Conservation (phyloP, 2,113 vertebrate species). For the Gallinago media region DNA sequence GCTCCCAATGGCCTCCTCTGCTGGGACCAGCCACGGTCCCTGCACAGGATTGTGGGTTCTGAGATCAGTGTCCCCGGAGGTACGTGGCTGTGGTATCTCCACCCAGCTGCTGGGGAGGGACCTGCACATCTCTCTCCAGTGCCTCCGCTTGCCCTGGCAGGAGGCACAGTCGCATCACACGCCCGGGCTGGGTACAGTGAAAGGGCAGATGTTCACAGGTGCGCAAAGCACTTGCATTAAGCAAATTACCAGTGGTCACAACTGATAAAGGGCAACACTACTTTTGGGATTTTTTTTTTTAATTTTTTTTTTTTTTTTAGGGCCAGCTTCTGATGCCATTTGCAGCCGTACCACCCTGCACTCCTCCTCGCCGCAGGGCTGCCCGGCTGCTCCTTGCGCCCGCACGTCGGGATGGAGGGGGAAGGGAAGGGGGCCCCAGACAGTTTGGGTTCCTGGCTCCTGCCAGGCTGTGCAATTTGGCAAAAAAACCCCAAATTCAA, state of each 20-base stretch:
- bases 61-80: neutral
- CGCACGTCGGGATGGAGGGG: rapidly evolving
- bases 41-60: rapidly evolving
- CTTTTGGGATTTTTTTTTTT: no score
- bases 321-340: neutral
- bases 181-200: neutral
- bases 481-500: neutral
- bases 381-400: neutral
- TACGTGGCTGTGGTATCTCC: rapidly evolving
- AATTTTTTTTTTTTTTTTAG: neutral
- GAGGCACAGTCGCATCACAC: rapidly evolving
- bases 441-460: neutral
- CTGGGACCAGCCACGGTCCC: rapidly evolving
- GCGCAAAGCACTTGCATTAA: neutral
- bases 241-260: neutral
- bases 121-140: neutral
- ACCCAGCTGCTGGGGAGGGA: neutral
- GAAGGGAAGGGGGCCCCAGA: neutral
- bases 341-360: rapidly evolving
- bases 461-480: neutral
- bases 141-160: neutral
- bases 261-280: neutral
- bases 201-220: neutral
- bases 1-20: rapidly evolving
- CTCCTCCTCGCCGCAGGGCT: neutral